A percentile compares a stretch with the other conserved stretches of the same genome.
Evolutionary conservation across 1,140 invertebrate genomes (phyloP).

Genomic region (Drosophila ercepeae): DNA sequence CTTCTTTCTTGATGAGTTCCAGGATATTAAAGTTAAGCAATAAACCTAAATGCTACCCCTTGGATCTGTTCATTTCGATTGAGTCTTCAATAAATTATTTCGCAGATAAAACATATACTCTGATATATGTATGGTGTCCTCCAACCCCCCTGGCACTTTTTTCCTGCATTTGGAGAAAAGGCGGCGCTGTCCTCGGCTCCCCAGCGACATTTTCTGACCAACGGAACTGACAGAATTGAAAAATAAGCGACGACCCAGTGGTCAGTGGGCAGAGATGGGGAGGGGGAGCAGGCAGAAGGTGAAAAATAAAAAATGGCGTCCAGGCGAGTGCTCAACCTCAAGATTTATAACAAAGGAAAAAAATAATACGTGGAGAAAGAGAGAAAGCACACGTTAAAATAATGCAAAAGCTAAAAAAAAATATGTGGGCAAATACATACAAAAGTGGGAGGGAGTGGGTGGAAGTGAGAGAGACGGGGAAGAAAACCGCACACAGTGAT

Average conservation of each 20-base stretch:
- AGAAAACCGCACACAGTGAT: constrained; percentile 13
- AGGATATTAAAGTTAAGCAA: not conserved
- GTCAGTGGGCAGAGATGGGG: not conserved
- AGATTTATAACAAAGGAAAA: constrained; percentile 71
- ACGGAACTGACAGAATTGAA: constrained; percentile 69
- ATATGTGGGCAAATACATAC: constrained; percentile 17
- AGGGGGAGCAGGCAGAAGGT: constrained; percentile 15
- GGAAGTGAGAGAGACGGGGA: not conserved
- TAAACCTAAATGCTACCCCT: constrained; percentile 31
- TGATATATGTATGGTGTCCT: not conserved
- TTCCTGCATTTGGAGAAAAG: constrained; percentile 51
- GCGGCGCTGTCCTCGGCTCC: constrained; percentile 30
- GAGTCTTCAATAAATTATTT: constrained; percentile 65
- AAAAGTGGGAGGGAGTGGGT: constrained; percentile 6
- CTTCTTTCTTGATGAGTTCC: too few relatives aligned
- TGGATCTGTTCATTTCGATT: constrained; percentile 38
- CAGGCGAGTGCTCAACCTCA: constrained; percentile 71
- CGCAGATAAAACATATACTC: constrained; percentile 60
- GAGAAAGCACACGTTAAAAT: constrained; percentile 59
- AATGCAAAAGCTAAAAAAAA: constrained; percentile 55
- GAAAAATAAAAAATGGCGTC: constrained; percentile 74
- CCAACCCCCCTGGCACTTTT: constrained; percentile 4
- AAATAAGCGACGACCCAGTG: constrained; percentile 55
- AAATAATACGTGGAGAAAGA: constrained; percentile 18
- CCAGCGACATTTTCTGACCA: constrained; percentile 66